Evolutionary conservation across 2,113 vertebrate species (phyloP).

Genomic region (human (Homo sapiens)): GRCh38 chr3:156816501-156817000

Average conservation of each 20-base stretch:
- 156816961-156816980: slow-evolving; percentile 6
- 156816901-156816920: neutral
- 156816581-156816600: neutral
- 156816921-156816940: neutral
- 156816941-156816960: neutral
- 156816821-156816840: neutral
- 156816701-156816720: accelerated
- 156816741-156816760: neutral
- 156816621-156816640: neutral
- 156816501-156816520: neutral
- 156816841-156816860: neutral
- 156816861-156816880: neutral
- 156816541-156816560: neutral
- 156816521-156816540: neutral
- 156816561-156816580: neutral
- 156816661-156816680: accelerated
- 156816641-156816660: too few species aligned
- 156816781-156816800: neutral
- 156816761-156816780: neutral
- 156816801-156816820: neutral
- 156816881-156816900: neutral
- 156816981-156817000: neutral
- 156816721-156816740: neutral
- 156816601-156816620: neutral
- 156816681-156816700: neutral